These are phyloP conservation scores for Sminthurides bifidus DNA, from an alignment of 1,140 invertebrate species.

Conservation along the genomic window DNA sequence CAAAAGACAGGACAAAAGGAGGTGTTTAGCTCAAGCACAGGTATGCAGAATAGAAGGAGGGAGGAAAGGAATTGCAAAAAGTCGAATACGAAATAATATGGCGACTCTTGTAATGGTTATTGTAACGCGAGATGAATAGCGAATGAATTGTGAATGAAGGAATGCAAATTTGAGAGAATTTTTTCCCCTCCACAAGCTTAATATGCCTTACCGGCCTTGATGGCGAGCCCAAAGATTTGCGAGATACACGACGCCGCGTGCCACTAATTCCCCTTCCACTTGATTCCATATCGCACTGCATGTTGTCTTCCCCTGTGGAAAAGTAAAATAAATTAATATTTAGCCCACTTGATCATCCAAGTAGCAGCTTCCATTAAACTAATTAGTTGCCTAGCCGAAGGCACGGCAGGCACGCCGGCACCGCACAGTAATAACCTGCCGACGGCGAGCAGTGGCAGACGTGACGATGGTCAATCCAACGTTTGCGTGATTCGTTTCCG, in stretches of 20 bases:
- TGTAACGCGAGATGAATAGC: too few relatives aligned
- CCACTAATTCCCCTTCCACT: conserved; percentile 30
- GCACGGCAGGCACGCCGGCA: background rate
- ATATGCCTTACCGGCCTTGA: conserved; percentile 26
- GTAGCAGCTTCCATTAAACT: background rate
- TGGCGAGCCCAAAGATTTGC: conserved; percentile 31
- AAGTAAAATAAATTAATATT: conserved; percentile 27
- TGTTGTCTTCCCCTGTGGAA: conserved; percentile 31
- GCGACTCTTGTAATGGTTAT: too few relatives aligned
- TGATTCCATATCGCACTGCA: conserved; percentile 31
- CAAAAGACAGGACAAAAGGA: too few relatives aligned
- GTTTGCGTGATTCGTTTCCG: too few relatives aligned
- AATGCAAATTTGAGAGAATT: too few relatives aligned
- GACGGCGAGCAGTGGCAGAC: too few relatives aligned
- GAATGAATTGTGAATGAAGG: too few relatives aligned
- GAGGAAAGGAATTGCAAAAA: background rate
- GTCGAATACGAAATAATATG: background rate
- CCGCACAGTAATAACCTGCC: too few relatives aligned
- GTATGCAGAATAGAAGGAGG: background rate
- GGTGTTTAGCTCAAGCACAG: too few relatives aligned
- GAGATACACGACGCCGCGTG: conserved; percentile 30
- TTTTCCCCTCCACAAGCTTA: background rate
- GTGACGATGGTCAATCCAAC: too few relatives aligned
- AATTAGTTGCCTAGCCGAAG: too few relatives aligned
- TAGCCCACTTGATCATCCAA: conserved; percentile 13